These are phyloP conservation scores for Charina bottae DNA, from an alignment of 2,113 vertebrate species.

Conservation along the genomic window DNA sequence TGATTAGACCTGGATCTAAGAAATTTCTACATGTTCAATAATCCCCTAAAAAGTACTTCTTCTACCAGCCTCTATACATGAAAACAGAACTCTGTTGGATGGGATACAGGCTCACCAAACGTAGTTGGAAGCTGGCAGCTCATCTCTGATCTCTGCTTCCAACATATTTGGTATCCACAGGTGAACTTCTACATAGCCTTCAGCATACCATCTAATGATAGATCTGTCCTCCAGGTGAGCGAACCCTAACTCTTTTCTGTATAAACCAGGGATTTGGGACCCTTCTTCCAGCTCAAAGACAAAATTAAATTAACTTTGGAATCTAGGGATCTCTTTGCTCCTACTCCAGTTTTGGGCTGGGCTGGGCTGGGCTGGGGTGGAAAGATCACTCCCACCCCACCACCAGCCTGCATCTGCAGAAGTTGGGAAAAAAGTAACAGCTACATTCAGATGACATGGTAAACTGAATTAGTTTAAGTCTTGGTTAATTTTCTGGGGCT, in stretches of 20 bases:
- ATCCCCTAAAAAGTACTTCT: background rate
- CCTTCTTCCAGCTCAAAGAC: background rate
- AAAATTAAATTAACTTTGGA: background rate
- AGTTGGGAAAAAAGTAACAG: background rate
- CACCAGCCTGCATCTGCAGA: background rate
- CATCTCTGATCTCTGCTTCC: background rate
- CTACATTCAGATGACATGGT: background rate
- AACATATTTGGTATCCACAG: background rate
- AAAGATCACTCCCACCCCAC: background rate
- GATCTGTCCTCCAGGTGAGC: background rate
- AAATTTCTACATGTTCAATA: background rate
- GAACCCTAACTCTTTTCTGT: background rate
- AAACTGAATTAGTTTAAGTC: background rate
- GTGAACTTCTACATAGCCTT: background rate
- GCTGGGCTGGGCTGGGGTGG: too few relatives aligned
- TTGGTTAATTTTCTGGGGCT: background rate
- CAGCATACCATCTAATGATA: background rate
- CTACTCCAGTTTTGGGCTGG: background rate
- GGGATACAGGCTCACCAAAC: background rate
- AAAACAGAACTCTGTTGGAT: background rate
- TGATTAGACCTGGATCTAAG: background rate
- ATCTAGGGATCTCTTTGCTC: background rate
- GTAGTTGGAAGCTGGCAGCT: background rate
- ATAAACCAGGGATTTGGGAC: background rate
- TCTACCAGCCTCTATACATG: background rate